phyloP scores from a whole-genome alignment of 2,888 invertebrate genomes.

The Myopa testacea region DNA sequence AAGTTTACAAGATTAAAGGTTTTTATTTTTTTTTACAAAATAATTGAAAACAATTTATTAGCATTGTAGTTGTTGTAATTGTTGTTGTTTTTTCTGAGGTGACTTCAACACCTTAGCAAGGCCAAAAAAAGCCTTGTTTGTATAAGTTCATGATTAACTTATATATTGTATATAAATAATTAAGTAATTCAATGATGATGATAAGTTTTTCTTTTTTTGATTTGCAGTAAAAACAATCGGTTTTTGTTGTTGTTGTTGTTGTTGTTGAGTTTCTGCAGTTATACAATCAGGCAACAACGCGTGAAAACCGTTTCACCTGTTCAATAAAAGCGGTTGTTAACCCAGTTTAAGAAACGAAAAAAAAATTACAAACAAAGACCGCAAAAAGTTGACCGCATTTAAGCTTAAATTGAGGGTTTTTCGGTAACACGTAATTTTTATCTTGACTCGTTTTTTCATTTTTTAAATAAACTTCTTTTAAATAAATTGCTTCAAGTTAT shows the following conservation, averaged over 20 bases:
- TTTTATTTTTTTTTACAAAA: no score
- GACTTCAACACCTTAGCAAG: neutral
- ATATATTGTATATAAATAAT: neutral
- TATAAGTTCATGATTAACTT: neutral
- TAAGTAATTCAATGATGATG: neutral
- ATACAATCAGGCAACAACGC: neutral
- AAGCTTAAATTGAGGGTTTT: neutral
- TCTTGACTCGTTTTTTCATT: neutral
- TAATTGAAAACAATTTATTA: no score
- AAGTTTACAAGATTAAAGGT: no score
- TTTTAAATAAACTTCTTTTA: neutral
- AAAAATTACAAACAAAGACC: neutral
- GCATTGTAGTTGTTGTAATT: neutral
- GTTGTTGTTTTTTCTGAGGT: neutral
- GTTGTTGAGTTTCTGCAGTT: neutral
- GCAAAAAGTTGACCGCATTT: slow-evolving; percentile 23
- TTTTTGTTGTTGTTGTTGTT: neutral
- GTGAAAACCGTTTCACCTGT: neutral
- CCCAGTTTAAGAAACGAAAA: slow-evolving; percentile 27
- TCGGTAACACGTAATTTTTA: neutral
- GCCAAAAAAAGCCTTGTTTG: neutral
- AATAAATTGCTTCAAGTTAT: neutral
- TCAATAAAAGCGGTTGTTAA: slow-evolving; percentile 23
- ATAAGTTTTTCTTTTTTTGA: neutral
- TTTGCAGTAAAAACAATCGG: neutral